Evolutionary conservation across 1,140 invertebrate species (phyloP).

Genomic region (Eupeodes corollae): DNA sequence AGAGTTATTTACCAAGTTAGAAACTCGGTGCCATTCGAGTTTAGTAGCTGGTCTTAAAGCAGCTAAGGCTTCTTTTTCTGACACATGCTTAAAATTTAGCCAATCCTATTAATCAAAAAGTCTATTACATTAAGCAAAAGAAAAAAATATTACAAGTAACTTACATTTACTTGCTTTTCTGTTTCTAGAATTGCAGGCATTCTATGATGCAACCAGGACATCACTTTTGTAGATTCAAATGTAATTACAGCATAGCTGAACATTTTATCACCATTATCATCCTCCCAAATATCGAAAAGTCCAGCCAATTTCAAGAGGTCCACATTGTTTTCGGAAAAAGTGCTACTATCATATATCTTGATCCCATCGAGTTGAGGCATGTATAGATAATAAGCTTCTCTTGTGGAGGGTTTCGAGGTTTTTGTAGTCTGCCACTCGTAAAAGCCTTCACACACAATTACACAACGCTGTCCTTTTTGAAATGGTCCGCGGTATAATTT

Average conservation of each 20-base stretch:
- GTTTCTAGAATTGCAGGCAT: constrained; percentile 65
- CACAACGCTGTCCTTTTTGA: constrained; percentile 57
- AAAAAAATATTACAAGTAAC: constrained; percentile 10
- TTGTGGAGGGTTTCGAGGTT: constrained; percentile 48
- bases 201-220: constrained; percentile 66
- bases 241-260: constrained; percentile 71
- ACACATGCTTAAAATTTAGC: constrained; percentile 52
- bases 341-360: constrained; percentile 45
- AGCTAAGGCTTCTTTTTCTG: constrained; percentile 43
- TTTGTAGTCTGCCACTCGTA: constrained; percentile 77
- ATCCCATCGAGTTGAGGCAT: constrained; percentile 44
- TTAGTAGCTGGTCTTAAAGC: constrained; percentile 41
- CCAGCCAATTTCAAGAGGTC: constrained; percentile 65
- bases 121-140: not conserved
- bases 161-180: constrained; percentile 54
- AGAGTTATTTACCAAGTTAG: constrained; percentile 59
- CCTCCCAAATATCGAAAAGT: constrained; percentile 59
- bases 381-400: constrained; percentile 58
- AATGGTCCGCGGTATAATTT: constrained; percentile 55
- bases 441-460: constrained; percentile 69
- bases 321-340: constrained; percentile 46
- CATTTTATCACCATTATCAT: constrained; percentile 45
- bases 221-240: constrained; percentile 55
- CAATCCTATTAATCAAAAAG: constrained; percentile 44
- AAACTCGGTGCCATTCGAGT: constrained; percentile 57